phyloP scores from a whole-genome alignment of 2,888 invertebrate genomes.

The Entomobrya proxima region DNA sequence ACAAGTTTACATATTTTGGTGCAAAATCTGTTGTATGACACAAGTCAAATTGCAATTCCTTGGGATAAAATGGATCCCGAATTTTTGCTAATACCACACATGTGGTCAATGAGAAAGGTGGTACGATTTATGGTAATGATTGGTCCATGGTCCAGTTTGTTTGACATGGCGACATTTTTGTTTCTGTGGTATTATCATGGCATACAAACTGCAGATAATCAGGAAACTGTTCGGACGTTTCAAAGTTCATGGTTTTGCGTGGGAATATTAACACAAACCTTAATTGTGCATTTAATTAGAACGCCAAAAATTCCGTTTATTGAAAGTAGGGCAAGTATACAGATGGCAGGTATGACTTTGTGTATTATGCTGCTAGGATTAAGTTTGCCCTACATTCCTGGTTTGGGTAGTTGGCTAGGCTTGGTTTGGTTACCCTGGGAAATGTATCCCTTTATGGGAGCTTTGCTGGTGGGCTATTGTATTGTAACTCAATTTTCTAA shows the following conservation, averaged over 20 bases:
- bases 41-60: too few relatives aligned
- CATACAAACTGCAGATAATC: conserved; percentile 16
- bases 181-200: conserved; percentile 60
- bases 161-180: too few relatives aligned
- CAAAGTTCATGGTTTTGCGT: conserved; percentile 42
- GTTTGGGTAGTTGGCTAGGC: conserved; percentile 23
- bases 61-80: too few relatives aligned
- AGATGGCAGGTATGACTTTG: conserved; percentile 48
- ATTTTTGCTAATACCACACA: too few relatives aligned
- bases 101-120: conserved; percentile 62
- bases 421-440: conserved; percentile 32
- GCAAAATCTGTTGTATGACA: too few relatives aligned
- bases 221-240: neutral
- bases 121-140: conserved; percentile 64
- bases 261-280: conserved; percentile 48
- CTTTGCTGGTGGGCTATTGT: conserved; percentile 30
- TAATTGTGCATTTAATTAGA: conserved; percentile 56
- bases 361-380: conserved; percentile 35
- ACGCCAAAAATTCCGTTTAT: conserved; percentile 55
- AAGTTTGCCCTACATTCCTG: conserved; percentile 43
- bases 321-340: too few relatives aligned
- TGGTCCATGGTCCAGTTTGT: conserved; percentile 65
- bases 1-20: too few relatives aligned
- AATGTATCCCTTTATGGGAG: conserved; percentile 43
- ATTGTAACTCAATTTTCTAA: conserved; percentile 39